Evolutionary conservation across 2,888 invertebrate genomes (phyloP), one percentile per base, ranked within the genome.

Genomic region (Idaea dimidiata): DNA sequence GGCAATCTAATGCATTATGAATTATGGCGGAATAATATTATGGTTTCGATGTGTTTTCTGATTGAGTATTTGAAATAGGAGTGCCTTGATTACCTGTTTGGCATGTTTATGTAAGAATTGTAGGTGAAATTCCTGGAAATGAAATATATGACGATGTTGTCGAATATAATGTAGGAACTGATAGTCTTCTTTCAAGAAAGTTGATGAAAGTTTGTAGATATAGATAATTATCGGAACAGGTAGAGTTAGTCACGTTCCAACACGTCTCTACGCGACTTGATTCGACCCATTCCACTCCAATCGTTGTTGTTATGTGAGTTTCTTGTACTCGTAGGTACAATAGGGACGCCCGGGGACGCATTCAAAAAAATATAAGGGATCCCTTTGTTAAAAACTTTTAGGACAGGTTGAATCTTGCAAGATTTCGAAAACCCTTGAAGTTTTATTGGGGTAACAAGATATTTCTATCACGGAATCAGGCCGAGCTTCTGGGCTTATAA

Each of bases 1-100:
- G 72, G 73, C 75, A 76, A 79, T 64, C 72, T 75, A 63, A 75
- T 81, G 69, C 70, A 81, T 79, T 72, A 79, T 78, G 74, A 79
- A 64, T 57, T 62, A 17, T 16, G 64, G 71, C 70, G 73, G 72
- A 78, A 79, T 79, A 77, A 73, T 74, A 76, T 78, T 74, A 70
- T 72, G 70, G 67, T 64, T 69, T 66, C 65, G 62, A 55, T 58
- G 63, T 16, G 43, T 43, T 43, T 43, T 43, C 43, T 43, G 43
- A 43, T 43, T 43, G 43, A 43, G 43, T 43, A 43, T 43, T 43
- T 43, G 43, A 43, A 43, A 43, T 43, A 43, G 56, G 17, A 56
- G 18, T 14, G 56, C 56, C 18, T 17, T 56, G 66, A 70, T 68
- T 68, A 65, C 62, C 60, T 68, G 63, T 72, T 70, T 67, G 64